Conservation (phyloP, 2,888 invertebrate species). For the Agriopis leucophaearia region DNA sequence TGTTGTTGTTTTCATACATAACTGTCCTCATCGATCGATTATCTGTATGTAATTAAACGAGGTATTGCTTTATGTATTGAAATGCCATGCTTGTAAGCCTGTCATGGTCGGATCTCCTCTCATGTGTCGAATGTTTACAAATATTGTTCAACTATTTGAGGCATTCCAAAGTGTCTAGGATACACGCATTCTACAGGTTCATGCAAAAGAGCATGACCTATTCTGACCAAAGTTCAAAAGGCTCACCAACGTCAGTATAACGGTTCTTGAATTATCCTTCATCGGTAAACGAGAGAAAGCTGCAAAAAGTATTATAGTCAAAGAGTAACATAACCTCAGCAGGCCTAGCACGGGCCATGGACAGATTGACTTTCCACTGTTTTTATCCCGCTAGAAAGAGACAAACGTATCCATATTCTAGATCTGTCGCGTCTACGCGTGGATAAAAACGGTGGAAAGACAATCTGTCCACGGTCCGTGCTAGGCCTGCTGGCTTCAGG, state of each 20-base stretch:
- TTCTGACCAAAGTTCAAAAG: not conserved
- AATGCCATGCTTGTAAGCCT: not conserved
- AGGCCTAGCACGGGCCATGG: too few species aligned
- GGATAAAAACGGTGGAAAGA: too few species aligned
- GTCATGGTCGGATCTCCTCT: not conserved
- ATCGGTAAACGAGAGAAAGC: conserved; percentile 32
- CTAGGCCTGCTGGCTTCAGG: not conserved
- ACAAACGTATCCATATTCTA: too few species aligned
- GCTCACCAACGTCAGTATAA: not conserved
- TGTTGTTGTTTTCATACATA: conserved; percentile 28
- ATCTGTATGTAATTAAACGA: conserved; percentile 14
- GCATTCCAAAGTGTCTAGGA: not conserved
- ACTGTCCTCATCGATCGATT: conserved; percentile 8
- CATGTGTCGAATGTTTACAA: not conserved
- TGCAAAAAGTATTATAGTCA: conserved; percentile 15
- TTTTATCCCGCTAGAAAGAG: too few species aligned
- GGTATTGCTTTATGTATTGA: not conserved
- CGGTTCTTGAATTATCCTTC: conserved; percentile 25
- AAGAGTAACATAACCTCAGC: not conserved
- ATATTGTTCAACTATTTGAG: not conserved
- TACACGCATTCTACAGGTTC: not conserved
- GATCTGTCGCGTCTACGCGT: too few species aligned
- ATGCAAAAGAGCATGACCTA: not conserved
- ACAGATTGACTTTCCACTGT: too few species aligned
- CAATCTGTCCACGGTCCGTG: too few species aligned